These are phyloP conservation scores for Porphyrio hochstetteri DNA, from an alignment of 2,113 vertebrate species.

Conservation along the genomic window DNA sequence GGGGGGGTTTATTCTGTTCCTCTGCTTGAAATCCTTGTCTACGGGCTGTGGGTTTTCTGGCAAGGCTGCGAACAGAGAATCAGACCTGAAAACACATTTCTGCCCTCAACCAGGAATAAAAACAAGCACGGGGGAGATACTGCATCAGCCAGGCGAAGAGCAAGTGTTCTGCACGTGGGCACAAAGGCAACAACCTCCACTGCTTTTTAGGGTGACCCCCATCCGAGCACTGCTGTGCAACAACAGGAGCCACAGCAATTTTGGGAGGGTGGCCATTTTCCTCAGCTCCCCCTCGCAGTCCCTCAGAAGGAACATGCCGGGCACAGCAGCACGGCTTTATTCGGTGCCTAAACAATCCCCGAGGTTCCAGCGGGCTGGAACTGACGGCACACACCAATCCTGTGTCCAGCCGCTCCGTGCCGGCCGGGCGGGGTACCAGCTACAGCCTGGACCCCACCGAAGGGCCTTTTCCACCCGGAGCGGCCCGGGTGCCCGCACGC, in stretches of 20 bases:
- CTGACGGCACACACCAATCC: accelerated
- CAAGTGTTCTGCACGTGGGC: background rate
- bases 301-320: background rate
- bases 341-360: background rate
- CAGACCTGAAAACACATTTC: background rate
- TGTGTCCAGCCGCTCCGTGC: background rate
- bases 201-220: background rate
- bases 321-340: background rate
- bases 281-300: background rate
- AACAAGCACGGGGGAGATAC: background rate
- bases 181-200: background rate
- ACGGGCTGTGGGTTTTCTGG: slow-evolving; percentile 5
- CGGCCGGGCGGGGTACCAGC: accelerated
- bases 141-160: background rate
- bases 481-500: accelerated
- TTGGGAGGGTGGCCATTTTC: accelerated
- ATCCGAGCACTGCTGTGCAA: background rate
- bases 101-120: background rate
- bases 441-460: accelerated
- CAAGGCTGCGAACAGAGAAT: background rate
- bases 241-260: too few relatives aligned
- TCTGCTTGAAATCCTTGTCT: slow-evolving; percentile 11
- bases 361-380: background rate
- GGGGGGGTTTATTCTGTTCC: background rate
- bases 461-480: background rate